phyloP scores from a whole-genome alignment of 2,113 vertebrate species.

The Myiopsitta monachus region DNA sequence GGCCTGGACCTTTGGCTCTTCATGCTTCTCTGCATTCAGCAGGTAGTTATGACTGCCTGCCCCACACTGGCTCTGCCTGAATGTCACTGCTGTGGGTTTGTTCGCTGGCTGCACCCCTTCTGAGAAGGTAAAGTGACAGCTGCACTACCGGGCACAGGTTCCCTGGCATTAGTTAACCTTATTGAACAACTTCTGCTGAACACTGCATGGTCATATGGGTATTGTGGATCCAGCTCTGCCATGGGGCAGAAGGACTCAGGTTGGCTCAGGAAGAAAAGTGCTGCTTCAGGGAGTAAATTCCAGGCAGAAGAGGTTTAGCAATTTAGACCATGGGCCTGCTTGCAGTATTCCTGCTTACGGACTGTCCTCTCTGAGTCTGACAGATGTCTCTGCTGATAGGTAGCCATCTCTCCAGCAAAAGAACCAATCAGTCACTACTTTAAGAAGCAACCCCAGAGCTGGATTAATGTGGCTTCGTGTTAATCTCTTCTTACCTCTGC shows the following conservation, averaged over 20 bases:
- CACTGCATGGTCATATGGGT: not conserved
- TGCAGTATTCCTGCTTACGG: not conserved
- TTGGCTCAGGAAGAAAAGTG: not conserved
- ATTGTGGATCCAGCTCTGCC: not conserved
- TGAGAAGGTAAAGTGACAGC: not conserved
- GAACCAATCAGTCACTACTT: not conserved
- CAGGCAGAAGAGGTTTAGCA: not conserved
- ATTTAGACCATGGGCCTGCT: not conserved
- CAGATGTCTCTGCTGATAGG: not conserved
- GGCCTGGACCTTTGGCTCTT: not conserved
- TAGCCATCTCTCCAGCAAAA: not conserved
- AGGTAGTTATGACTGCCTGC: not conserved
- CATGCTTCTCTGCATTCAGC: not conserved
- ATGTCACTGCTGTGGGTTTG: not conserved
- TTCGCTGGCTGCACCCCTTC: not conserved
- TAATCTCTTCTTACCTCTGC: not conserved
- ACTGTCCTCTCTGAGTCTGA: not conserved
- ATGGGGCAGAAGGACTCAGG: not conserved
- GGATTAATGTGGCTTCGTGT: not conserved
- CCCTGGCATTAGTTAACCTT: not conserved
- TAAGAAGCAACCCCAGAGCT: not conserved
- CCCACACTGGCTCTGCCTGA: not conserved
- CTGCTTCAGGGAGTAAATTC: not conserved
- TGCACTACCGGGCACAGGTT: not conserved
- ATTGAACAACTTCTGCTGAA: not conserved